These are phyloP conservation scores for Eupithecia abbreviata DNA, from an alignment of 2,888 invertebrate species.

Conservation along the genomic window DNA sequence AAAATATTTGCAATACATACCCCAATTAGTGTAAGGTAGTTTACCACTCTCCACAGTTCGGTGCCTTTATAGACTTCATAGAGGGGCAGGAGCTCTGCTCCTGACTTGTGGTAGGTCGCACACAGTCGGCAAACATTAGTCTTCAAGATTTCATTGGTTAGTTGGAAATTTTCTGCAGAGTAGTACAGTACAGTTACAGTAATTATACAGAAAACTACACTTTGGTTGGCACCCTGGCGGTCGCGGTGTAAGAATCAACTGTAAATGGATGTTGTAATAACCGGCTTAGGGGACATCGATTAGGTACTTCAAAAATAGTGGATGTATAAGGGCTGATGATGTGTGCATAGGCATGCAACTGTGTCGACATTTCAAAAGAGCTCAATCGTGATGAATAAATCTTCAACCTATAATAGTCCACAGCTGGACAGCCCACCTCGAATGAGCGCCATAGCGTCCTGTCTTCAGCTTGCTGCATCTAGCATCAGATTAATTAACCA, in stretches of 20 bases:
- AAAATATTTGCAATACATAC: constrained; percentile 17
- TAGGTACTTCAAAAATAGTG: background rate
- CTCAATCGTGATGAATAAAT: no score
- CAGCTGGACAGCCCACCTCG: no score
- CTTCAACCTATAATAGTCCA: no score
- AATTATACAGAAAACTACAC: background rate
- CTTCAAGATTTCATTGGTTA: constrained; percentile 24
- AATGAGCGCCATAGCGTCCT: no score
- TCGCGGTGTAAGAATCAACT: background rate
- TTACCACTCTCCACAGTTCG: constrained; percentile 84
- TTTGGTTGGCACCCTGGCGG: background rate
- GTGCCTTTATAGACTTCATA: background rate
- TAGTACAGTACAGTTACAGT: background rate
- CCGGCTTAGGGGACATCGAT: background rate
- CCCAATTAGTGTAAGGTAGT: constrained; percentile 85
- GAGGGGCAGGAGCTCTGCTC: constrained; percentile 12
- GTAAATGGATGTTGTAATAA: background rate
- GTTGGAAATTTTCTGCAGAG: background rate
- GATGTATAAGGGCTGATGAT: background rate
- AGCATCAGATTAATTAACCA: no score
- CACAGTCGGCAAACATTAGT: constrained; percentile 29
- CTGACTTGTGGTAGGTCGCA: constrained; percentile 28
- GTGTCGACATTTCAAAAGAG: no score
- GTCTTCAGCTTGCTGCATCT: no score
- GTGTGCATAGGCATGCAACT: background rate